These are phyloP conservation scores for Gobio gobio DNA, from an alignment of 2,113 vertebrate genomes.

Conservation along the genomic window DNA sequence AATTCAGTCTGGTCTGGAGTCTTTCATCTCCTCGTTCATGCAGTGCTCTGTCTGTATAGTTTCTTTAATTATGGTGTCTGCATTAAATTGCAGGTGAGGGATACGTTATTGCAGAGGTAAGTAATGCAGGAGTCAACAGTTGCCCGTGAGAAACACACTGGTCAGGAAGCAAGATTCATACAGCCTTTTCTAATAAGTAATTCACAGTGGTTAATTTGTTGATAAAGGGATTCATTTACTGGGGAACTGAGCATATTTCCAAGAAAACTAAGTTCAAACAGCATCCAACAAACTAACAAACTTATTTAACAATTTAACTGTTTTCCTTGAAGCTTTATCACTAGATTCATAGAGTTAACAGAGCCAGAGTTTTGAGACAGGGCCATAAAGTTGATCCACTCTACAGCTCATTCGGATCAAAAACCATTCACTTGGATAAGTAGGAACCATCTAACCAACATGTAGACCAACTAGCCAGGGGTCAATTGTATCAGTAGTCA, in stretches of 20 bases:
- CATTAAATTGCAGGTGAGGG: not conserved
- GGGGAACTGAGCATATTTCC: not conserved
- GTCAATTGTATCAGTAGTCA: not conserved
- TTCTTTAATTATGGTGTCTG: not conserved
- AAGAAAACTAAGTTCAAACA: not conserved
- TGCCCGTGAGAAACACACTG: not conserved
- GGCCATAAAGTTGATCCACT: not conserved
- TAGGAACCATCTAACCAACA: not conserved
- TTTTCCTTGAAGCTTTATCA: not conserved
- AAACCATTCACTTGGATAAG: not conserved
- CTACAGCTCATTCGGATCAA: not conserved
- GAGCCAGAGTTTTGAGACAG: not conserved
- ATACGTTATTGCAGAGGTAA: not conserved
- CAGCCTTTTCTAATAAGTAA: conserved; percentile 2
- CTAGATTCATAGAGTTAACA: not conserved
- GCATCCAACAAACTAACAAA: not conserved
- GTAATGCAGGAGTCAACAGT: not conserved
- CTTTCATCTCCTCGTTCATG: conserved; percentile 34
- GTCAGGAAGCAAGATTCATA: not conserved
- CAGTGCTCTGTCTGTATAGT: not conserved
- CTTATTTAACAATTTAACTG: not conserved
- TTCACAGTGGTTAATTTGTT: not conserved
- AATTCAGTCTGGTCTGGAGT: conserved; percentile 17
- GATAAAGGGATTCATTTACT: not conserved
- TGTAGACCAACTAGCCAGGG: not conserved